Conservation (phyloP, 2,797 vertebrate species). For the Fratercula arctica region DNA sequence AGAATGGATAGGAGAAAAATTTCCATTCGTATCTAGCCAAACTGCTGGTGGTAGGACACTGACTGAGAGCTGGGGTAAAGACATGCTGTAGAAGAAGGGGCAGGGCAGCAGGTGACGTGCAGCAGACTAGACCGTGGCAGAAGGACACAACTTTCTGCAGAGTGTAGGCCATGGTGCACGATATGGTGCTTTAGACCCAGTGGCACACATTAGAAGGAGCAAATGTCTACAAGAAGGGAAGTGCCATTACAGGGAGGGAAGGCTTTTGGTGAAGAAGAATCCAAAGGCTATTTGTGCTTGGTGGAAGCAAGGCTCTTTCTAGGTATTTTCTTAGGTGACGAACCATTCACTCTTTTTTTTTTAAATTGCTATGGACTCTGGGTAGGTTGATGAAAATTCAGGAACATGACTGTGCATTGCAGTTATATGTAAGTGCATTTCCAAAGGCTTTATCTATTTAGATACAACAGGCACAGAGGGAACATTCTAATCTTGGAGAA, state of each 20-base stretch:
- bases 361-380: background rate
- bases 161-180: background rate
- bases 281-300: background rate
- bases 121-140: background rate
- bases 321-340: background rate
- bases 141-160: background rate
- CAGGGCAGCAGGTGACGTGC: background rate
- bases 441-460: background rate
- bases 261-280: background rate
- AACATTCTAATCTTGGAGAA: background rate
- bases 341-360: background rate
- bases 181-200: background rate
- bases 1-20: background rate
- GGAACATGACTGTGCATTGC: background rate
- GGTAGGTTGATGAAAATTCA: background rate
- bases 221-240: background rate
- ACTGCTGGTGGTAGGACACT: background rate
- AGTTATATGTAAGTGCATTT: background rate
- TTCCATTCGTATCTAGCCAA: background rate
- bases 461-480: background rate
- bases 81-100: background rate
- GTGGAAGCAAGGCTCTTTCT: background rate
- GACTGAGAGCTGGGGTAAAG: background rate
- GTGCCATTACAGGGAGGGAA: background rate
- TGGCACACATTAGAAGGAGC: background rate